Evolutionary conservation across 2,888 invertebrate genomes (phyloP), one percentile per base, ranked within the genome.

Genomic region (Nymphalis c-album): DNA sequence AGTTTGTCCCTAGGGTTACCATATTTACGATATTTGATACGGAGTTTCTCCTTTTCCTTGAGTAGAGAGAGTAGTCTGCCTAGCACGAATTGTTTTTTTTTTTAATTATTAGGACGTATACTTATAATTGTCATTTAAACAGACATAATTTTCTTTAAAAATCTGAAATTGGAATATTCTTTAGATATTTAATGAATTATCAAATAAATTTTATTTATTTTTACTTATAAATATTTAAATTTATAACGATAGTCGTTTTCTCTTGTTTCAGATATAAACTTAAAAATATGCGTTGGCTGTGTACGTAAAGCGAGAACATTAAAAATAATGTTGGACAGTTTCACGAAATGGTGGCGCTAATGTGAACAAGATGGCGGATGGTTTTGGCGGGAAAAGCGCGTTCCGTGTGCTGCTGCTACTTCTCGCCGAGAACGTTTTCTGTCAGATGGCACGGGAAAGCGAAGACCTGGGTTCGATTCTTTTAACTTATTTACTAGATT

Each of bases 401-500:
- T 80, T 84, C 78, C 77, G 81, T 66, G 78, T 80, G 78, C 73
- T 88, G 61, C 73, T 86, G 53, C 77, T 87, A 51, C 73, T 86
- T 71, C 75, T 87, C 57, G 71, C 86, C 48, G 82, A 85, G 72
- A 77, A 78, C 47, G 82, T 80, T 50, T 77, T 83, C 50, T 85
- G 86, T 74, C 84, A 85, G 67, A 80, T 84, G 85, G 69, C 71
- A 35, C 78, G 85, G 68, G 84, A 85, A 45, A 84, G 82, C 74
- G 88, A 89, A 67, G 90, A 90, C 69, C 79, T 87, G 71, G 90
- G 90, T 90, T 77, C 84, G 87, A 70, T 70, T 65, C 59, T 74
- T 68, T 67, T 58, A 46, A 51, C 61, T 64, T 51, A 53, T 63
- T 61, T 66, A 45, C 16, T 63, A 68, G 35, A n/a, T n/a, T 18